Base-by-base conservation (phyloP, 2,113 vertebrate species). In the Polypterus senegalus region DNA sequence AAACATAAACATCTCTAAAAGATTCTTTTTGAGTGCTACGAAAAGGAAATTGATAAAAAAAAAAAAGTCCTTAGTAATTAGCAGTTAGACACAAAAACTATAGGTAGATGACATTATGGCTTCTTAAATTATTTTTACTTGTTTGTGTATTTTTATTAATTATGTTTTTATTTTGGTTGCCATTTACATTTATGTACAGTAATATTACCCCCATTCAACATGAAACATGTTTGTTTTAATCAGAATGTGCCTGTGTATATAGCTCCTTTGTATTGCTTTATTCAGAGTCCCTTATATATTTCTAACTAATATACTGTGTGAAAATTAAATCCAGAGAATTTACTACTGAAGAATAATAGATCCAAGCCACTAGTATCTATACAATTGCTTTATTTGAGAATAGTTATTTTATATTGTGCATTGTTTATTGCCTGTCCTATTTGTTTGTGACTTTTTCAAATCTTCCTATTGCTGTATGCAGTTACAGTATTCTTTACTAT, bases 361-460 rank as follows among this genome's bases (percentile, higher is more conserved):
- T 69, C 70, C 70, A 72, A 69, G 74, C 71, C 68, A 71, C 74
- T 70, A 74, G 74, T 63, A 77, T 77, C 76, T 62, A 77, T 79
- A 76, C n/a, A 73, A 76, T 72, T 74, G 73, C 74, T 71, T 71
- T 79, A 74, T 79, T 79, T 75, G 71, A 71, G 65, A 74, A 77
- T 65, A 71, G 68, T 73, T 67, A 67, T 79, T 84, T 87, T 81
- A 81, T 85, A 80, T 82, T 77, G 68, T 74, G 74, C 73, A 76
- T 78, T 76, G 64, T 75, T 84, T 84, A 82, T 64, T 82, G 81
- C 73, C 72, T 81, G 73, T 70, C 69, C 75, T 73, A 64, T 79
- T 81, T 77, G 83, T 79, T 79, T 76, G 77, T 80, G 73, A 86
- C 72, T 79, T 72, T 75, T 81, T 81, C 72, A 72, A 68, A 75